phyloP scores from a whole-genome alignment of 2,888 invertebrate species.

The Phyto melanocephala region DNA sequence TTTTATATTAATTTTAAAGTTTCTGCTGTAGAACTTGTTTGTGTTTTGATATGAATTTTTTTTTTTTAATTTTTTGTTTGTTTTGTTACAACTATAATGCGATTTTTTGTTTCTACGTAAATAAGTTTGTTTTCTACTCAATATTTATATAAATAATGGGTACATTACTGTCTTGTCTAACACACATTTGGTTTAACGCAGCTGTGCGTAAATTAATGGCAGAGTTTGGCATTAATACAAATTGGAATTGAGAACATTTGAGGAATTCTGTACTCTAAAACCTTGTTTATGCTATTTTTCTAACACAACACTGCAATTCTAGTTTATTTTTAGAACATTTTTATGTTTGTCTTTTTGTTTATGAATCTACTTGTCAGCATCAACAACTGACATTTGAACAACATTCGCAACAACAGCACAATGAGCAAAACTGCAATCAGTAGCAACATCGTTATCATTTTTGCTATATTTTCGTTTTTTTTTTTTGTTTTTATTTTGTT shows the following conservation, averaged over 20 bases:
- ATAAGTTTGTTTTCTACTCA: not conserved
- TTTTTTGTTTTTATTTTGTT: not conserved
- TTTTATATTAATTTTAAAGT: not conserved
- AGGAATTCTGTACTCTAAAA: not conserved
- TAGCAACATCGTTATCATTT: not conserved
- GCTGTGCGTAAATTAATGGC: not conserved
- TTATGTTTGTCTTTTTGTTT: not conserved
- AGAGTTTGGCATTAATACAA: too few relatives aligned
- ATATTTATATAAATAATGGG: not conserved
- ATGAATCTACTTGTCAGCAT: slow-evolving; percentile 36
- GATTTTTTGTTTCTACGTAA: not conserved
- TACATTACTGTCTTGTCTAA: not conserved
- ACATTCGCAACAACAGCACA: not conserved
- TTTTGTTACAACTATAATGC: not conserved
- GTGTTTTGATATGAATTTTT: not conserved
- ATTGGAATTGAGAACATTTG: too few relatives aligned
- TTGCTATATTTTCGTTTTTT: not conserved
- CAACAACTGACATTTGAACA: slow-evolving; percentile 41
- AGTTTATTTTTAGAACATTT: not conserved
- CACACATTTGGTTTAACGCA: not conserved
- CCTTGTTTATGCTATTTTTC: not conserved
- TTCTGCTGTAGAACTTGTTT: not conserved
- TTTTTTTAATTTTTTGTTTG: not conserved
- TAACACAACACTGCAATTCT: not conserved
- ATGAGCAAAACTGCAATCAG: not conserved